Conservation (phyloP, 2,797 vertebrate genomes). For the Sphenopsis melanotis region DNA sequence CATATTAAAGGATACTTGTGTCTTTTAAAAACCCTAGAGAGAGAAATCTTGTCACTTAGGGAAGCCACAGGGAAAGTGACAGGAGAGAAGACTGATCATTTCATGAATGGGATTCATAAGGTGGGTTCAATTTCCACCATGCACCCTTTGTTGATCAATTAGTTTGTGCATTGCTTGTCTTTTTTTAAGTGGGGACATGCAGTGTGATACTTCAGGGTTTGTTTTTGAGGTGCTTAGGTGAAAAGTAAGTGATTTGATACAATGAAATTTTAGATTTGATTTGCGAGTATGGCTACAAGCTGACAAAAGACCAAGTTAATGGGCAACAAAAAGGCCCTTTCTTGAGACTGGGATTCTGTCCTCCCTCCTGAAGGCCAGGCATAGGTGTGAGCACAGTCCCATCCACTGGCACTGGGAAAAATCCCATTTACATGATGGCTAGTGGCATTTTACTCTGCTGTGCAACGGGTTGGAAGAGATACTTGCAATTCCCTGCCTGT, state of each 20-base stretch:
- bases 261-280: background rate
- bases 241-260: background rate
- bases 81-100: background rate
- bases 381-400: background rate
- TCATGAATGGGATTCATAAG: background rate
- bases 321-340: background rate
- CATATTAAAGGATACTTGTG: background rate
- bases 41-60: background rate
- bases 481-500: fast-evolving
- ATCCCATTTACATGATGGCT: background rate
- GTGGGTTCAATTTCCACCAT: background rate
- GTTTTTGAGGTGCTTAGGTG: background rate
- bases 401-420: background rate
- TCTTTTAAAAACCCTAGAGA: background rate
- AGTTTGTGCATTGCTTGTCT: background rate
- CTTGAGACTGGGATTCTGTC: background rate
- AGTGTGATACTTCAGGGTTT: background rate
- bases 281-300: background rate
- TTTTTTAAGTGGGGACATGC: background rate
- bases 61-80: background rate
- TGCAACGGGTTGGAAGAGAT: background rate
- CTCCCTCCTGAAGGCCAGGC: background rate
- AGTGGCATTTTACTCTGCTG: background rate
- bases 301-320: background rate
- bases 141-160: background rate